Conservation (phyloP, 2,113 vertebrate genomes). For the Hemibagrus wyckioides region DNA sequence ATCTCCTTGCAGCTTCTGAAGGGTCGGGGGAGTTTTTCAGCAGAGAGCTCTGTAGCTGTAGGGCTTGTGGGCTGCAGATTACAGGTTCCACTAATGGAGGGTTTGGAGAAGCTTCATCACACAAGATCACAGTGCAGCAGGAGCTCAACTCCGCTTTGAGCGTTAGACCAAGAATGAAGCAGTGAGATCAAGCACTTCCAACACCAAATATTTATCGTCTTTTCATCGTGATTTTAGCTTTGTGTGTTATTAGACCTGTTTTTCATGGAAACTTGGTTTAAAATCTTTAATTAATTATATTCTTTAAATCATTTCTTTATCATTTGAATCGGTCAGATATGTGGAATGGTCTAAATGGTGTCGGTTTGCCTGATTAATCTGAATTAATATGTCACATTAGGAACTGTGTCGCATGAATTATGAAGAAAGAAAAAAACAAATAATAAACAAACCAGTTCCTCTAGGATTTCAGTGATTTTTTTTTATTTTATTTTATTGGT, state of each 20-base stretch:
- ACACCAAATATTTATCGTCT: slow-evolving; percentile 4
- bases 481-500: too few relatives aligned
- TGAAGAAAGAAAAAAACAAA: background rate
- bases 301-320: background rate
- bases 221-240: slow-evolving; percentile 2
- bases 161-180: background rate
- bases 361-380: background rate
- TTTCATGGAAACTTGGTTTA: background rate
- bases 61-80: slow-evolving; percentile 46
- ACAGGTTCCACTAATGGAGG: slow-evolving; percentile 53
- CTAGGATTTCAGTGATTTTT: too few relatives aligned
- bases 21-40: background rate
- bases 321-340: background rate
- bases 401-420: background rate
- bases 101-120: slow-evolving; percentile 48
- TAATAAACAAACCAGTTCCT: too few relatives aligned
- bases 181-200: background rate
- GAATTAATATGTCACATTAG: background rate
- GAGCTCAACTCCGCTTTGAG: slow-evolving; percentile 19
- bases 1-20: background rate
- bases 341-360: background rate
- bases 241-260: background rate
- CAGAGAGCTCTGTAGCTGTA: slow-evolving; percentile 18
- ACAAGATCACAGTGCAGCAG: slow-evolving; percentile 37
- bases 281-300: background rate